Evolutionary conservation across 1,140 invertebrate species (phyloP), one percentile per base, ranked within the genome.

Genomic region (Macrostomum lignano): DNA sequence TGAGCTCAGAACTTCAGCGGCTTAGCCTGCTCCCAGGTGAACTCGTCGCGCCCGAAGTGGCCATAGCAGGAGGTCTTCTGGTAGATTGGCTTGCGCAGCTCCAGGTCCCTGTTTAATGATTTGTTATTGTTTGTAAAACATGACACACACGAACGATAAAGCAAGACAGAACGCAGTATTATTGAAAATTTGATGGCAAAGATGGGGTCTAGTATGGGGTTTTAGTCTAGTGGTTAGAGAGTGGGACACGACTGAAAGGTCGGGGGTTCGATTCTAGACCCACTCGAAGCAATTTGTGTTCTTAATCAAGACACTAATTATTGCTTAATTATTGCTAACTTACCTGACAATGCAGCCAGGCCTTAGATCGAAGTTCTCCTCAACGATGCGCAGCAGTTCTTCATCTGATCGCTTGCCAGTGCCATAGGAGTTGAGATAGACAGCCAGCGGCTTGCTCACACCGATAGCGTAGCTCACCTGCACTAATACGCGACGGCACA

Each of bases 381-480:
- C 74, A 10, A 98, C 74, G 52, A 96, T 77, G 10, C 68, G 60
- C 25, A 94, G 59, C 9, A 98, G 64, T 60, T 98, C 69, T 40
- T 69, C 67, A 50, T 91, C 79, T 19, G 73, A 70, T 44, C 74
- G 69, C 43, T 69, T 70, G 5, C 81, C 84, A 17, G 86, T 91
- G 25, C 86, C 86, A 57, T 86, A 96, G 54, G 86, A 79, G 50
- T 88, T 84, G 33, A 94, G 75, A 40, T 78, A 79, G 44, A 94
- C 78, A 20, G 82, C 86, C 5, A 93, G 62, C n/a, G 84, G 84
- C 53, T 91, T 72, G 25, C 81, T 72, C 15, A 93, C 68, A 36
- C 82, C 86, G 55, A 93, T 94, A 17, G 84, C 82, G 59, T 94
- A 94, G 0, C 84, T 76, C 0, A 93, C 72, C 72, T 88, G 79